Conservation (phyloP, 2,888 invertebrate genomes). For the Agrochola lota region DNA sequence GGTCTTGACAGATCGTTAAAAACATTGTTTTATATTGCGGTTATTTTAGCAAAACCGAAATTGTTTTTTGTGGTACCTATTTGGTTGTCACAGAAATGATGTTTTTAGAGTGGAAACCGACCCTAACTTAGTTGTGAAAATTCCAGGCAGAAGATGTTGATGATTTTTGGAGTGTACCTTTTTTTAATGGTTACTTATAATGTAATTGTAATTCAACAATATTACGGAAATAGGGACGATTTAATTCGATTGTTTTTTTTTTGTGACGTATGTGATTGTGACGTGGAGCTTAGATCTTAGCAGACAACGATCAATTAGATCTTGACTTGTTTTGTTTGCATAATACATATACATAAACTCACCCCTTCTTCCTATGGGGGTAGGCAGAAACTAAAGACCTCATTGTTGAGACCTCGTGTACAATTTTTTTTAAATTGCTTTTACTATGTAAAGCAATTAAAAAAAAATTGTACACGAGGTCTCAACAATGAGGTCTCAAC, state of each 20-base stretch:
- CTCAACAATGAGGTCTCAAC: too few relatives aligned
- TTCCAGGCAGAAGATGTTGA: too few relatives aligned
- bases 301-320: background rate
- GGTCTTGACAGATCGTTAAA: slow-evolving; percentile 8
- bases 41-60: background rate
- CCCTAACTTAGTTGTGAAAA: background rate
- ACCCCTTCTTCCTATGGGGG: too few relatives aligned
- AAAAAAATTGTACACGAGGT: too few relatives aligned
- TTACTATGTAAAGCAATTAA: too few relatives aligned
- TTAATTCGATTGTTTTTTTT: too few relatives aligned
- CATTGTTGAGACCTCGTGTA: too few relatives aligned
- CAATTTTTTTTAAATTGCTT: too few relatives aligned
- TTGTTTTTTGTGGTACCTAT: background rate
- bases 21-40: background rate
- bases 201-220: background rate
- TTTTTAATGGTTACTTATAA: background rate
- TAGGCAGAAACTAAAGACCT: too few relatives aligned
- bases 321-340: background rate
- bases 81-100: background rate
- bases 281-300: background rate
- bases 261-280: too few relatives aligned
- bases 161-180: too few relatives aligned
- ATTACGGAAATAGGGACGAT: background rate
- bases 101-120: background rate
- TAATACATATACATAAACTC: too few relatives aligned